Base-by-base conservation (phyloP, 2,797 vertebrate species). In the Acanthopagrus latus region DNA sequence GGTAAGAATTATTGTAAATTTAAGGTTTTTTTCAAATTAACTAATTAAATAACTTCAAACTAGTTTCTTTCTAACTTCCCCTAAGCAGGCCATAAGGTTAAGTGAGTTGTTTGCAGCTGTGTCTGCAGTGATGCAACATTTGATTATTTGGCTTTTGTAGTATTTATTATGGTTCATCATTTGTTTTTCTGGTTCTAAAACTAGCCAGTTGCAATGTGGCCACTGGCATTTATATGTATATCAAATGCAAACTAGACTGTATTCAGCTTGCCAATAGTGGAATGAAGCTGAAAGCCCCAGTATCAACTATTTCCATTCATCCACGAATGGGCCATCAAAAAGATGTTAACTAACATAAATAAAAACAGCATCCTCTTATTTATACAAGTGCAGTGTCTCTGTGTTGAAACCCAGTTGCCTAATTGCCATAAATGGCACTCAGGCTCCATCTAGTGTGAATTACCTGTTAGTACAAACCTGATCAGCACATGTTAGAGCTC, bases 371-470 rank as follows among this genome's bases (percentile, higher is more conserved):
- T 44, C 13, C 1, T 17, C 60, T 12, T 16, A 27, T 66, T n/a
- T 1, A 2, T n/a, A 13, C 14, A 5, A 23, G 3, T 27, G 17
- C 18, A 20, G 16, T 21, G 44, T 48, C 33, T 8, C 51, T 3
- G 33, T 33, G 12, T 50, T 29, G 11, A 17, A 14, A 16, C 12
- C 0, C 9, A 23, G 38, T 16, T 3, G 27, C 47, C 52, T 18
- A 10, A 18, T 7, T 65, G 21, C 27, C 1, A 41, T 4, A 17
- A 2, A 38, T 62, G 13, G 44, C 5, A 29, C 7, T 64, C 5
- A 83, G 57, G 54, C 70, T 47, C 83, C 84, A 71, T 83, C 88
- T 86, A 66, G 60, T 70, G 86, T 33, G 29, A 10, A 21, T 0
- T 9, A 33, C 68, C 11, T 23, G 47, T 64, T 51, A 51, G 6